Base-by-base conservation (phyloP, 2,888 invertebrate genomes). In the Metalampra italica region DNA sequence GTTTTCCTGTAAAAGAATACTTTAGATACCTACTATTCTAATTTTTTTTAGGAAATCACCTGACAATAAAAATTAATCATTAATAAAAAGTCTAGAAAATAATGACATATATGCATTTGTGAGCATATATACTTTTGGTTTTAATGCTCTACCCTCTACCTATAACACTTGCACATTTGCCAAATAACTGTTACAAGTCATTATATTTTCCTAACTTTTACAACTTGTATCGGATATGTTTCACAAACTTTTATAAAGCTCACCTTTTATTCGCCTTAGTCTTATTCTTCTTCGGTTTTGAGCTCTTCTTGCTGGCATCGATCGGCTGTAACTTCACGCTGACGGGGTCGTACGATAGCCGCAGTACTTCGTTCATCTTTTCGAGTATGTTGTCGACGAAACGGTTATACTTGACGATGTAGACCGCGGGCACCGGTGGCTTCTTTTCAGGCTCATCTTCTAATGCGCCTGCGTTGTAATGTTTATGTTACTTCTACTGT, bases 321-420 rank as follows among this genome's bases (percentile, higher is more conserved):
- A 90, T 90, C 0, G 90, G 90, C 55, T 92, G 91, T 32, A 95
- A 79, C 67, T 93, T 93, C 0, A 96, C 96, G 57, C 94, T 94
- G 50, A 96, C 96, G 0, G 96, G 96, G 73, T 96, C 96, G 79
- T 96, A 96, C 45, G 94, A 95, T 56, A 92, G 91, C 44, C 93
- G 91, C 56, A 96, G 83, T 51, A 96, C 94, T 60, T 93, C 93
- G 82, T 96, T 96, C 83, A 96, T 95, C 63, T 95, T 92, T 50
- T 92, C 92, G 56, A 96, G 90, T 59, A 96, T 95, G 63, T 93
- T 95, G 82, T 96, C 96, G 49, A 96, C 94, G 78, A 96, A 96
- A 59, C 94, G 92, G 82, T 96, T 96, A 88, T 96, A 96, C 70
- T 95, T 95, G 45, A 94, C 91, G 32, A 94, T 93, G 84, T 95